phyloP scores from a whole-genome alignment of 2,113 vertebrate species.

The Neodon shergylaensis region DNA sequence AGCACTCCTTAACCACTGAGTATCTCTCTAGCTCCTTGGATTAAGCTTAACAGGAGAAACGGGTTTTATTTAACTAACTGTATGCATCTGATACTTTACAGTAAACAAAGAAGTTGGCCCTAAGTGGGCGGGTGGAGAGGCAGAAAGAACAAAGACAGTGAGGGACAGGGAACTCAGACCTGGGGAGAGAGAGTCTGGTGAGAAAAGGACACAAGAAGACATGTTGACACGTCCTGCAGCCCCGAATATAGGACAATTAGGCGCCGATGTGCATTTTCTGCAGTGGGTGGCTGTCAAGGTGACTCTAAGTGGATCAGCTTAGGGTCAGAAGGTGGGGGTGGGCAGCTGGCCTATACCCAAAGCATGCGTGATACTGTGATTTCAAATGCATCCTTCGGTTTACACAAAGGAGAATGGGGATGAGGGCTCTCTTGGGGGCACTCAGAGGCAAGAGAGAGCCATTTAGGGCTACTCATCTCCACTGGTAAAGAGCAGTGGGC shows the following conservation, averaged over 20 bases:
- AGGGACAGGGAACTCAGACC: accelerated
- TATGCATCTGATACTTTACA: background rate
- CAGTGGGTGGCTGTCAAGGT: accelerated
- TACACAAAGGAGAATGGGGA: background rate
- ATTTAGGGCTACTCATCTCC: background rate
- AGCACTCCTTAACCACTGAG: background rate
- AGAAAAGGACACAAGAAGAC: background rate
- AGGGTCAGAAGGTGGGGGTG: background rate
- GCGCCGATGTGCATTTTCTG: accelerated
- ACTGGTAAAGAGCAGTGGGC: accelerated
- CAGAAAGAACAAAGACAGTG: accelerated
- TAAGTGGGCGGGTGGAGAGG: accelerated
- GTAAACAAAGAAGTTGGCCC: background rate
- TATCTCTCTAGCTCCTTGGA: background rate
- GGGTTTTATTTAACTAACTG: accelerated
- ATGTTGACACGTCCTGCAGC: too few relatives aligned
- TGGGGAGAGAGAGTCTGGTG: background rate
- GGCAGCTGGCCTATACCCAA: background rate
- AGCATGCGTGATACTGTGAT: conserved; percentile 51
- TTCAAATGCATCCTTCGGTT: conserved; percentile 9
- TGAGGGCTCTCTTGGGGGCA: background rate
- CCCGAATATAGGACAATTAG: accelerated
- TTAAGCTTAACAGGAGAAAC: too few relatives aligned
- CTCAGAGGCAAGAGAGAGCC: background rate
- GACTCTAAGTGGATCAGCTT: background rate